Conservation (phyloP, 2,888 invertebrate species). For the Autographa pulchrina region DNA sequence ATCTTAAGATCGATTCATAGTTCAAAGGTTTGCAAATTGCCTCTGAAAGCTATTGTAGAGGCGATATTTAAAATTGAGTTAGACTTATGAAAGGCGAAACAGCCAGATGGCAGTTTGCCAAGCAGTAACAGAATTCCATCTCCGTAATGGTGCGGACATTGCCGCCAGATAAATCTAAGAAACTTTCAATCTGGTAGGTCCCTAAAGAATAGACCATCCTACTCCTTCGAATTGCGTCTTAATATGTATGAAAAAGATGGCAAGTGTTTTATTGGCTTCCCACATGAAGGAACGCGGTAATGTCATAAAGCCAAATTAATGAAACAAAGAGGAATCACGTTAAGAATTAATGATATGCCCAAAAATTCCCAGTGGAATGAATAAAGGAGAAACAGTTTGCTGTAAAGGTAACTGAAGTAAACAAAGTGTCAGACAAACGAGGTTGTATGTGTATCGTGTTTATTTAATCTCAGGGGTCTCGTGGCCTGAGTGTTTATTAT, state of each 20-base stretch:
- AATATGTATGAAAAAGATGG: neutral
- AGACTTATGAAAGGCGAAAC: slow-evolving; percentile 26
- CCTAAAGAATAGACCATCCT: neutral
- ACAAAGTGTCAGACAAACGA: slow-evolving; percentile 16
- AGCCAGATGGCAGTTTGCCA: slow-evolving; percentile 24
- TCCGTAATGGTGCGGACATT: slow-evolving; percentile 18
- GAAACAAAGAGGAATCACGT: neutral
- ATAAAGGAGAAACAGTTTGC: neutral
- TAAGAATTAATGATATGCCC: neutral
- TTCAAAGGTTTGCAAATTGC: slow-evolving; percentile 37
- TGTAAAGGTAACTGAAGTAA: slow-evolving; percentile 8
- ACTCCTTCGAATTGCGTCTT: neutral
- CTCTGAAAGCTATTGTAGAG: slow-evolving; percentile 14
- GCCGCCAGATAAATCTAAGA: slow-evolving; percentile 11
- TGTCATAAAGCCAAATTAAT: neutral
- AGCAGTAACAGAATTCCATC: neutral
- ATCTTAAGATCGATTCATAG: slow-evolving; percentile 15
- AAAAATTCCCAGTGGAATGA: neutral
- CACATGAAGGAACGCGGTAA: neutral
- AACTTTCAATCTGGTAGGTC: slow-evolving; percentile 9
- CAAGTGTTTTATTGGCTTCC: neutral
- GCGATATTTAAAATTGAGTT: slow-evolving; percentile 42
- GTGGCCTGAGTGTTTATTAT: slow-evolving; percentile 25
- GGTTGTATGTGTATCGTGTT: slow-evolving; percentile 19
- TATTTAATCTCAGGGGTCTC: slow-evolving; percentile 21